phyloP scores from a whole-genome alignment of 2,113 vertebrate species.

The Pelmatolapia mariae region DNA sequence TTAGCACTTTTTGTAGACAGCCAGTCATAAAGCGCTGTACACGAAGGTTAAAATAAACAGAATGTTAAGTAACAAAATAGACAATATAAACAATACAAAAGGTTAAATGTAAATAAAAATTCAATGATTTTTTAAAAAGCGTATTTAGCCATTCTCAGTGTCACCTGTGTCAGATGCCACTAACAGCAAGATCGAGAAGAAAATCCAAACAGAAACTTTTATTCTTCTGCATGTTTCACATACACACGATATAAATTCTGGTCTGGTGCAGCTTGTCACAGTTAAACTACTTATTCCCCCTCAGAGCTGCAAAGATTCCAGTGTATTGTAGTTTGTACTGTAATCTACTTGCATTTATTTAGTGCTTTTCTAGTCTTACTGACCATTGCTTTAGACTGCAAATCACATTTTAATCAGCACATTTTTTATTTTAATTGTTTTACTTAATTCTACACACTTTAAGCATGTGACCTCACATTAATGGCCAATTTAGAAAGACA shows the following conservation, averaged over 20 bases:
- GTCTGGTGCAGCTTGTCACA: background rate
- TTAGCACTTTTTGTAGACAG: background rate
- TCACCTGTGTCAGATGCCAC: background rate
- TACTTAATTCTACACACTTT: background rate
- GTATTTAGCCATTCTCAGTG: background rate
- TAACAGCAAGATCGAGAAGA: background rate
- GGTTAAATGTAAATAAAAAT: background rate
- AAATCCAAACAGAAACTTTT: background rate
- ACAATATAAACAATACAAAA: background rate
- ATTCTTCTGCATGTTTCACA: background rate
- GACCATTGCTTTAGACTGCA: background rate
- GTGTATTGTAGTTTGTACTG: background rate
- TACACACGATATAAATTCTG: background rate
- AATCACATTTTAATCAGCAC: background rate
- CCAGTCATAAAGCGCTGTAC: background rate
- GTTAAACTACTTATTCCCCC: background rate
- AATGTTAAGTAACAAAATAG: background rate
- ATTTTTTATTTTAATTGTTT: background rate
- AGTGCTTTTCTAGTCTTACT: background rate
- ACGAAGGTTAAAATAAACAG: background rate
- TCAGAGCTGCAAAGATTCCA: background rate
- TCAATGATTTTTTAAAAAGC: accelerated
- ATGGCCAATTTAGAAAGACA: background rate
- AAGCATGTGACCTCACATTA: background rate
- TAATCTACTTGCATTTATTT: background rate